Evolutionary conservation across 2,797 vertebrate species (phyloP), one percentile per base, ranked within the genome.

Genomic region (Amblyraja radiata): DNA sequence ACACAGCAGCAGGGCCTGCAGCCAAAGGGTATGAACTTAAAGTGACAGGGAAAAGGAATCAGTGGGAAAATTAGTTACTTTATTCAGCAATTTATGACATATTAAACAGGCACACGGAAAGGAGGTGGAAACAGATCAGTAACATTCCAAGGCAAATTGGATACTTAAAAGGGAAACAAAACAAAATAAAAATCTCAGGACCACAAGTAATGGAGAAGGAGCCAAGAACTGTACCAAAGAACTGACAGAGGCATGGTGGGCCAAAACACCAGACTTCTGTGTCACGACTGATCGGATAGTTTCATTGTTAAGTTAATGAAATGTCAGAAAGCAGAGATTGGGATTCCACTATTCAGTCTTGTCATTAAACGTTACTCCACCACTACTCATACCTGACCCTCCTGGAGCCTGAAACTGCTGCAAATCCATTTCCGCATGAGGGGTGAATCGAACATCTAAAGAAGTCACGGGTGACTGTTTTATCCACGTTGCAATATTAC

Each of bases 391-490:
- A 97, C 97, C 96, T 95, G 95, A 79, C 58, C 94, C 93, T 90
- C 95, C 94, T 78, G 94, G 36, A 4, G 97, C 94, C 90, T 96
- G 95, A 94, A 98, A 98, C 73, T 94, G 94, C 63, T 91, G 93
- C 1, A 98, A 95, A 88, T 98, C 96, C 94, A 78, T 95, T 95
- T 97, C 95, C 0, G 98, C 97, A 0, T 96, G 95, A 13, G 96
- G 95, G 21, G 98, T 98, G 94, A 98, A 98, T 18, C 97, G 97
- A 84, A 98, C 98, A 7, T 96, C 94, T 94, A 98, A 95, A 76
- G 93, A 94, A 86, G 94, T 76, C 93, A 96, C 96, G 14, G 97
- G 97, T 54, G 98, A 96, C 46, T 96, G 95, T 95, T 95, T 96
- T 94, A 98, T 96, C 98, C 98, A 98, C 93, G 94, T 93, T 13